Conservation (phyloP, 2,113 vertebrate genomes). For the Garra rufa region DNA sequence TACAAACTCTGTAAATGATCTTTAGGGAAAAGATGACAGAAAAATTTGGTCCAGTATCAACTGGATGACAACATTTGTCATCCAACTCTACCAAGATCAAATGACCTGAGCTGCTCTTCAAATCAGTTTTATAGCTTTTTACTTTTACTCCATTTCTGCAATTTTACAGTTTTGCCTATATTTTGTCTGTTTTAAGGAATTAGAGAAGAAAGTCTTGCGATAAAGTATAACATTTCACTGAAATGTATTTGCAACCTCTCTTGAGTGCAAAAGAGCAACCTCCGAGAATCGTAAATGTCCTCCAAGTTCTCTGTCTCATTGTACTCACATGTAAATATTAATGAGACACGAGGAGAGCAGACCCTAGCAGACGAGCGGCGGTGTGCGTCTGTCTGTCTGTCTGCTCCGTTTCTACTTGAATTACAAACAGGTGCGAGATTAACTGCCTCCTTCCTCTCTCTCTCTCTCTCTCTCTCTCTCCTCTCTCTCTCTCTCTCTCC, state of each 20-base stretch:
- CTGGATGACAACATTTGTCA: neutral
- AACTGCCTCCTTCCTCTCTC: conserved; percentile 25
- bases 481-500: no score
- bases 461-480: no score
- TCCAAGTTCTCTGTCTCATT: conserved; percentile 8
- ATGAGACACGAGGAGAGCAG: conserved; percentile 52
- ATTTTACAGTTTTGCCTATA: neutral
- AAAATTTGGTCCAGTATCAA: neutral
- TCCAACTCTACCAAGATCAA: neutral
- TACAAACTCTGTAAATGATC: neutral
- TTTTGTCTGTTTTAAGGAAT: neutral
- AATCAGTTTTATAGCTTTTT: neutral
- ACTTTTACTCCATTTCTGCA: neutral
- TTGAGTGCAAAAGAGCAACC: neutral
- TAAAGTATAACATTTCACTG: neutral
- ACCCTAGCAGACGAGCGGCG: neutral
- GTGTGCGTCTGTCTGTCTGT: conserved; percentile 9
- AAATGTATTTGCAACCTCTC: neutral
- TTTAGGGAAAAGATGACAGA: neutral
- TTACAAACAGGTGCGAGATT: conserved; percentile 7
- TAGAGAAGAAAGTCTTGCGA: neutral
- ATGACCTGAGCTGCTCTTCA: neutral
- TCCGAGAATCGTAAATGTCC: neutral
- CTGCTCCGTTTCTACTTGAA: conserved; percentile 13
- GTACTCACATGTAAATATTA: conserved; percentile 59